Evolutionary conservation across 2,797 vertebrate species (phyloP).

Genomic region (Pygocentrus nattereri): DNA sequence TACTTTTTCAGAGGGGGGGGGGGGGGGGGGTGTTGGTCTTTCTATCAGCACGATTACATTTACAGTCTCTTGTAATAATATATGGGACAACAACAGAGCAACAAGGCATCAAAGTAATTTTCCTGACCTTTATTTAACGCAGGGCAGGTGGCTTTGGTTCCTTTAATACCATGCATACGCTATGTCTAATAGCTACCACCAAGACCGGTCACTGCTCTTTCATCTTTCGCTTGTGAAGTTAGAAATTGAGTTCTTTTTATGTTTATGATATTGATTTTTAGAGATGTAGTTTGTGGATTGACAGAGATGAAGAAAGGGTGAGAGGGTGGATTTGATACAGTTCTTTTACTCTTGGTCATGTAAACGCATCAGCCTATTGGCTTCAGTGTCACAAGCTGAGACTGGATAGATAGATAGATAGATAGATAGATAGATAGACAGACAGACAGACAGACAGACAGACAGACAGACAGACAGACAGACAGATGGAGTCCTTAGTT

Average conservation of each 20-base stretch:
- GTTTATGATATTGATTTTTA: background rate
- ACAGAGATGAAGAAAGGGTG: background rate
- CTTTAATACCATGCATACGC: background rate
- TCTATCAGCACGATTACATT: background rate
- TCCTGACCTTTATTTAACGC: conserved; percentile 5
- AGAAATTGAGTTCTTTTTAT: background rate
- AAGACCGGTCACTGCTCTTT: background rate
- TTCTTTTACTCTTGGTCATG: background rate
- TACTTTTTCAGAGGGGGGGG: background rate
- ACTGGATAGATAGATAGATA: no score
- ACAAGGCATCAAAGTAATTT: conserved; percentile 13
- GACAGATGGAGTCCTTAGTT: no score
- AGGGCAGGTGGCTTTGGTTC: background rate
- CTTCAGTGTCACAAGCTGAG: background rate
- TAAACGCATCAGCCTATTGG: background rate
- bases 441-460: no score
- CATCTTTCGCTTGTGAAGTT: background rate
- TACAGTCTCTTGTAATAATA: background rate
- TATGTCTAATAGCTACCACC: background rate
- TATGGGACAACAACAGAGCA: background rate
- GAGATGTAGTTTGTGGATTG: background rate
- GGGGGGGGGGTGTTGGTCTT: background rate
- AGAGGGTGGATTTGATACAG: background rate
- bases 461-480: no score
- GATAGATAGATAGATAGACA: no score